Evolutionary conservation across 2,797 vertebrate genomes (phyloP).

Genomic region (Micromesistius poutassou): DNA sequence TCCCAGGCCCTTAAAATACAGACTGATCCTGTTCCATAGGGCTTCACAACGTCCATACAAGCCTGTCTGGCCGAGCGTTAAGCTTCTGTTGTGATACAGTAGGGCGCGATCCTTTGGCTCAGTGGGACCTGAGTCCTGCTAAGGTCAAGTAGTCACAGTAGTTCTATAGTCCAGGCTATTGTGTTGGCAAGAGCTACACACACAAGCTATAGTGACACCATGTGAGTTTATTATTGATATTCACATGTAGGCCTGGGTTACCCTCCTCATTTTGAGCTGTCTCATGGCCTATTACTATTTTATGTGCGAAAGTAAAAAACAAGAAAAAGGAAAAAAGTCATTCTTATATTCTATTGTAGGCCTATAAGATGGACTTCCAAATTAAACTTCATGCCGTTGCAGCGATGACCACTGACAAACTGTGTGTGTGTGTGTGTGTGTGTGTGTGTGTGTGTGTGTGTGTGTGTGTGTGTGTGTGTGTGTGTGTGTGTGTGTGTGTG

Average conservation of each 20-base stretch:
- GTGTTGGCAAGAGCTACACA: not conserved
- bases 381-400: slow-evolving; percentile 16
- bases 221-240: no score
- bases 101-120: not conserved
- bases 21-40: slow-evolving; percentile 51
- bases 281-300: not conserved
- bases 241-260: no score
- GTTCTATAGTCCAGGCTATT: not conserved
- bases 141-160: not conserved
- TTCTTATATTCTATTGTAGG: not conserved
- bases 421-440: no score
- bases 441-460: no score
- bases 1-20: slow-evolving; percentile 25
- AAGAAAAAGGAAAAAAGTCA: not conserved
- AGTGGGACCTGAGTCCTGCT: no score
- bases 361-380: slow-evolving; percentile 45
- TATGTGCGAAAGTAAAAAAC: not conserved
- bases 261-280: not conserved
- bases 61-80: slow-evolving; percentile 45
- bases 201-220: not conserved
- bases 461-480: not conserved
- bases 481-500: slow-evolving; percentile 6
- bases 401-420: slow-evolving; percentile 7
- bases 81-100: slow-evolving; percentile 35
- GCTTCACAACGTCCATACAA: slow-evolving; percentile 48